Base-by-base conservation (phyloP, 2,797 vertebrate genomes). In the Meriones psammophilus region DNA sequence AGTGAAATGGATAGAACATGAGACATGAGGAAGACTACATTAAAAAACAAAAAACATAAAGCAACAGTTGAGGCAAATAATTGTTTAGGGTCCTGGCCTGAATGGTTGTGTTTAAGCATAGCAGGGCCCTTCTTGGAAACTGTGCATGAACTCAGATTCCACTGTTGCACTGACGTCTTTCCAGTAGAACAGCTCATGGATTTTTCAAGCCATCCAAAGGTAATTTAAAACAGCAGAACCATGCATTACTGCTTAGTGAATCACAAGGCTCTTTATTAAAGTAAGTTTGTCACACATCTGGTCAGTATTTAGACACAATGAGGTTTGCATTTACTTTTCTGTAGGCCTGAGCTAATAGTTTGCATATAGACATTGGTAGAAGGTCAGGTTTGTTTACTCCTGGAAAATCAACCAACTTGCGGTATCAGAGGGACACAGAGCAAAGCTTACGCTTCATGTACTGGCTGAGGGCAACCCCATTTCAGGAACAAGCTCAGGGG, bases 211-310 rank as follows among this genome's bases (percentile, higher is more conserved):
- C 71, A 85, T 77, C 64, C n/a, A 84, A 81, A 92, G 81, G 77
- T 81, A 87, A 97, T 96, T 96, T 94, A 93, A 96, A 97, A 81
- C 79, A 96, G 93, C 87, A 69, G 73, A 92, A 18, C 71, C 89
- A 79, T 10, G 62, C 80, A 54, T 94, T 85, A 54, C 10, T 95
- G 88, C 60, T 89, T 22, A 58, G 77, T 90, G 88, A 96, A 90
- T 95, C 96, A 96, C 62, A 15, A 10, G 8, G 39, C 39, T 88
- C 66, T 90, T 83, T 60, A 54, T 94, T 92, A 88, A 93, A 95
- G 79, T 81, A n/a, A 42, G 85, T 86, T 88, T 66, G 87, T 95
- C 95, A 90, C 89, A 89, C 94, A 93, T 96, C 94, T 96, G 96
- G 88, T 86, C 79, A 94, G 74, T 56, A 58, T 96, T 93, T 79